These are phyloP conservation scores for Triops longicaudatus DNA, from an alignment of 1,140 invertebrate genomes.

Conservation along the genomic window DNA sequence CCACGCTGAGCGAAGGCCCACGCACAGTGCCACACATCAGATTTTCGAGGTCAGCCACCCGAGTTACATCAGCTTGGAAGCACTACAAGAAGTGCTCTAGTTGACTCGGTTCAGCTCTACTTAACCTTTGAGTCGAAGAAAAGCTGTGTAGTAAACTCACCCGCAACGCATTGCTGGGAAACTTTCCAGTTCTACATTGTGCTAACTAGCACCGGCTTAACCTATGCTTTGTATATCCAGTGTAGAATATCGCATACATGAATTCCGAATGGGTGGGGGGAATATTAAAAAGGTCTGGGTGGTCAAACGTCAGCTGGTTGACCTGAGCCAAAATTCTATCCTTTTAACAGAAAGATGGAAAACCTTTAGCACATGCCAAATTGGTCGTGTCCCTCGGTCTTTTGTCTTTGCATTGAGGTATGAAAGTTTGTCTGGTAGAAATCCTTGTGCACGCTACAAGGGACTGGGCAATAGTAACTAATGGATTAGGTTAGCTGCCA, in stretches of 20 bases:
- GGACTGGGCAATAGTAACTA: neutral
- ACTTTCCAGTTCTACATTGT: no score
- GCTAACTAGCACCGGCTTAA: no score
- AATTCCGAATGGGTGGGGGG: neutral
- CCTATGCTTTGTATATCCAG: no score
- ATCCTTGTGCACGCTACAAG: neutral
- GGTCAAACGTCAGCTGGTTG: constrained; percentile 10
- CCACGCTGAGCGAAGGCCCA: no score
- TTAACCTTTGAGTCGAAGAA: neutral
- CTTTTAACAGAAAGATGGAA: neutral
- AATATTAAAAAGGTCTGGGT: neutral
- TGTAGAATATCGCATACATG: no score
- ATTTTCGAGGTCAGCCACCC: neutral
- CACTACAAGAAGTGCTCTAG: neutral
- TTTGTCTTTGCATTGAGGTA: neutral
- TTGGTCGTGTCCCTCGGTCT: neutral
- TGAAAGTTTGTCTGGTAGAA: neutral
- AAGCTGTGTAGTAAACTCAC: neutral
- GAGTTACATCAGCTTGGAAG: no score
- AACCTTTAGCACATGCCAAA: constrained; percentile 12
- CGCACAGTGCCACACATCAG: neutral
- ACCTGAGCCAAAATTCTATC: neutral
- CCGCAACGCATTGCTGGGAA: no score
- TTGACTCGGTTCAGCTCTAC: neutral
- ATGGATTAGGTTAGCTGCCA: neutral